Percentiles rank a stretch among this genome's conserved stretches.
phyloP scores from a whole-genome alignment of 2,113 vertebrate genomes.

The Callipepla squamata region DNA sequence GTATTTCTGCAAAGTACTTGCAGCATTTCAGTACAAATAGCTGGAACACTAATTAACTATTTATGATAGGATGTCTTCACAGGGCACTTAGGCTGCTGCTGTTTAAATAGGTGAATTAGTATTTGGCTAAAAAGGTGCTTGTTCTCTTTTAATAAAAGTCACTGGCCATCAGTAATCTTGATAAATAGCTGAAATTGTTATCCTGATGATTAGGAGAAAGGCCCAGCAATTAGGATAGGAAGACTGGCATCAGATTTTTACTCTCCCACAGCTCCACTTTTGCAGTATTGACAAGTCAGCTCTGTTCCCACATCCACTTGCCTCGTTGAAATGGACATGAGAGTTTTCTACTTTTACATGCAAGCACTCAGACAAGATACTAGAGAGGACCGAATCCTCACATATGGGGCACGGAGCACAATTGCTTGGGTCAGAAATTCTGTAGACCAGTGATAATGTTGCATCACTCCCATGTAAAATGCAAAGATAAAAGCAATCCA shows the following conservation, averaged over 20 bases:
- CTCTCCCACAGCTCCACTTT: neutral
- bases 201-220: neutral
- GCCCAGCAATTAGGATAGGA: neutral
- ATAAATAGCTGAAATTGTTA: constrained; percentile 16
- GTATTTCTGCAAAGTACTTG: neutral
- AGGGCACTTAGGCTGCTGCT: neutral
- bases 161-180: neutral
- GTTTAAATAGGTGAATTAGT: constrained; percentile 3
- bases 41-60: constrained; percentile 25
- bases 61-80: constrained; percentile 11
- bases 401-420: neutral
- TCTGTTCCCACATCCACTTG: neutral
- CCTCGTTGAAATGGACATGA: neutral
- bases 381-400: neutral
- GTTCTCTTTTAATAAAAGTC: constrained; percentile 36
- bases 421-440: neutral
- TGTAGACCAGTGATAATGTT: neutral
- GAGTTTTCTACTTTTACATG: neutral
- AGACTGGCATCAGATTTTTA: neutral
- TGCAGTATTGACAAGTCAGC: neutral
- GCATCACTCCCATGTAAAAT: neutral
- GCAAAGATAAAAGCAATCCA: neutral
- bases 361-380: neutral
- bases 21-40: neutral
- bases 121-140: constrained; percentile 31